Percentiles rank a stretch among this genome's conserved stretches.
Evolutionary conservation across 37 sponge, comb jelly and placozoan species (phyloP).

Genomic region (Sycon ciliatum): DNA sequence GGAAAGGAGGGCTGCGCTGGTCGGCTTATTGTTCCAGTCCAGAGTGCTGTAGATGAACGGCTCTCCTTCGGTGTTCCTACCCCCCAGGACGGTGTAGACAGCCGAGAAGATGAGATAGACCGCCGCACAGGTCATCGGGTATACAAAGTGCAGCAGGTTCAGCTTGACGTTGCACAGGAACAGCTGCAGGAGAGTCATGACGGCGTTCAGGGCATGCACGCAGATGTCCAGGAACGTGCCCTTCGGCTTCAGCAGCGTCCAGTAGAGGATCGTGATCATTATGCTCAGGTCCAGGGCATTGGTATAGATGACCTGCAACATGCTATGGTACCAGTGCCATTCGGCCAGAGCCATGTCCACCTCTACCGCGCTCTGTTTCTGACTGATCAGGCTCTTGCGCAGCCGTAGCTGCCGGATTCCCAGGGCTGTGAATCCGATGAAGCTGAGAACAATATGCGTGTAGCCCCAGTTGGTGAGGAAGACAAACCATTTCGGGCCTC

Average conservation of each 20-base stretch:
- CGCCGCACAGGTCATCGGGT: constrained; percentile 1
- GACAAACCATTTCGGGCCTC: constrained; percentile 37
- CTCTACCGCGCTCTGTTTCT: no score
- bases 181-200: constrained; percentile 45
- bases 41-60: constrained; percentile 42
- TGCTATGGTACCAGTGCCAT: constrained; percentile 70
- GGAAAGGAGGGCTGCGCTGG: no score
- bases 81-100: constrained; percentile 47
- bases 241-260: constrained; percentile 39
- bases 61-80: not conserved
- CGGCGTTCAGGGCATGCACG: constrained; percentile 40
- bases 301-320: constrained; percentile 39
- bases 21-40: constrained; percentile 43
- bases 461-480: constrained; percentile 65
- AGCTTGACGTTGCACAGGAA: constrained; percentile 29
- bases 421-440: no score
- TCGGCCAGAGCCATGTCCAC: no score
- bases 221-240: constrained; percentile 6
- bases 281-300: constrained; percentile 23
- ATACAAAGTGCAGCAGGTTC: constrained; percentile 35
- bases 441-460: not conserved
- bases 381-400: no score
- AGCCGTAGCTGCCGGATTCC: no score
- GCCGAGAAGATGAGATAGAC: constrained; percentile 41
- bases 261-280: constrained; percentile 36